A percentile compares a stretch with the other conserved stretches of the same genome.
Conservation (phyloP, 2,888 invertebrate genomes). For the Hololepta plana region DNA sequence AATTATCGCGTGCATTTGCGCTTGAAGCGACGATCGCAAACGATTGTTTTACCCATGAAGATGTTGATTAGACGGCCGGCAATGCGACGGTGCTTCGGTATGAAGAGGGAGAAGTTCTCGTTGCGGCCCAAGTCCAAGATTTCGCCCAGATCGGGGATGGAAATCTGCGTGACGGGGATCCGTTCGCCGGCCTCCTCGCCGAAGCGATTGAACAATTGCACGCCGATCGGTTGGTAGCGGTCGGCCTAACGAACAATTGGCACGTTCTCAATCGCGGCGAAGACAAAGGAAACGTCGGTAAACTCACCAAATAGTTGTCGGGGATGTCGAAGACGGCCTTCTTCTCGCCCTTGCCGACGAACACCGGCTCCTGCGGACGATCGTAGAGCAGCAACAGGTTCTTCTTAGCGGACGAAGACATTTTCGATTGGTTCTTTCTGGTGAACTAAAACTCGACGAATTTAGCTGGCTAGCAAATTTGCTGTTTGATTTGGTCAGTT, state of each 20-base stretch:
- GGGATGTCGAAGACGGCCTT: conserved; percentile 40
- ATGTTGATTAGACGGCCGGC: conserved; percentile 51
- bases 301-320: conserved; percentile 41
- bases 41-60: conserved; percentile 31
- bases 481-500: too few relatives aligned
- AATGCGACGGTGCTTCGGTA: conserved; percentile 49
- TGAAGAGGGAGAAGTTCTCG: conserved; percentile 55
- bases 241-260: too few relatives aligned
- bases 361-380: conserved; percentile 58
- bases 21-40: neutral
- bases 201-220: conserved; percentile 41
- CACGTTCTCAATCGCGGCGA: too few relatives aligned
- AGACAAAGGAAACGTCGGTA: too few relatives aligned
- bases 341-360: conserved; percentile 55
- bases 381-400: conserved; percentile 50
- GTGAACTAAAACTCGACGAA: too few relatives aligned
- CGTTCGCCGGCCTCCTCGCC: conserved; percentile 31
- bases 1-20: neutral
- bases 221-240: conserved; percentile 35
- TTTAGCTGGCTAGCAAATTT: too few relatives aligned
- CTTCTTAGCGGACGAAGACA: conserved; percentile 24
- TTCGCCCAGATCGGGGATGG: conserved; percentile 36
- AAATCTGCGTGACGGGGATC: conserved; percentile 34
- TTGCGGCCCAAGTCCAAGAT: conserved; percentile 38
- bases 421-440: too few relatives aligned